Conservation (phyloP, 1,140 invertebrate genomes). For the Ganaspis sp. region DNA sequence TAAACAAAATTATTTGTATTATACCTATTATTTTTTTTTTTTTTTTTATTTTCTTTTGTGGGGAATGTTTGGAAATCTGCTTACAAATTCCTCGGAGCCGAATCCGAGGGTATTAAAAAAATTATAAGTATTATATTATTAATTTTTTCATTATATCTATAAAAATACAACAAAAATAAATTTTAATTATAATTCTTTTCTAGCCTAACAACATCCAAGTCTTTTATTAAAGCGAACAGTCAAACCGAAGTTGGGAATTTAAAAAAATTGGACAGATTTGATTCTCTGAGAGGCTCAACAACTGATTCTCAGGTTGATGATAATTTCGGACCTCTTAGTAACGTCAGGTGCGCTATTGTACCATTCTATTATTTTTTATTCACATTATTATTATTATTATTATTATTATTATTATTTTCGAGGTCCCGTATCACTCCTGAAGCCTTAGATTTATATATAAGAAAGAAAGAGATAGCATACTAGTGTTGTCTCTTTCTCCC, state of each 20-base stretch:
- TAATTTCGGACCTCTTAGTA: slow-evolving; percentile 91
- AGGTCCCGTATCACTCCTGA: no score
- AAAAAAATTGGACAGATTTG: slow-evolving; percentile 81
- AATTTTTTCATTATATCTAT: not conserved
- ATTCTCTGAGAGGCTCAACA: slow-evolving; percentile 83
- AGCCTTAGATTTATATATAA: no score
- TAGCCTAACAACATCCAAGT: slow-evolving; percentile 86
- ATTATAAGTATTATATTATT: not conserved
- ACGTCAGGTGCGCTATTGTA: slow-evolving; percentile 81
- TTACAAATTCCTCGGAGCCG: no score
- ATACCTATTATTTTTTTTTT: no score
- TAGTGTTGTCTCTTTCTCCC: no score
- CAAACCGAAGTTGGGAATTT: slow-evolving; percentile 84
- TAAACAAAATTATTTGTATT: no score
- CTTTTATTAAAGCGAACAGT: slow-evolving; percentile 94
- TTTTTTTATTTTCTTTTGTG: no score
- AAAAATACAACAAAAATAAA: slow-evolving; percentile 45
- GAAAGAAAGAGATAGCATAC: no score
- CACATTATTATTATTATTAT: no score
- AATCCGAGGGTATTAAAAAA: not conserved
- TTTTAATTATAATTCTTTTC: no score
- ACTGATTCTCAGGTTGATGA: slow-evolving; percentile 87
- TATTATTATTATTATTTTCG: no score
- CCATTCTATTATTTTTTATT: slow-evolving; percentile 29
- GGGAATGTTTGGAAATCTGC: no score